phyloP scores from a whole-genome alignment of 2,888 invertebrate species.

The Parapristionchus giblindavisi region DNA sequence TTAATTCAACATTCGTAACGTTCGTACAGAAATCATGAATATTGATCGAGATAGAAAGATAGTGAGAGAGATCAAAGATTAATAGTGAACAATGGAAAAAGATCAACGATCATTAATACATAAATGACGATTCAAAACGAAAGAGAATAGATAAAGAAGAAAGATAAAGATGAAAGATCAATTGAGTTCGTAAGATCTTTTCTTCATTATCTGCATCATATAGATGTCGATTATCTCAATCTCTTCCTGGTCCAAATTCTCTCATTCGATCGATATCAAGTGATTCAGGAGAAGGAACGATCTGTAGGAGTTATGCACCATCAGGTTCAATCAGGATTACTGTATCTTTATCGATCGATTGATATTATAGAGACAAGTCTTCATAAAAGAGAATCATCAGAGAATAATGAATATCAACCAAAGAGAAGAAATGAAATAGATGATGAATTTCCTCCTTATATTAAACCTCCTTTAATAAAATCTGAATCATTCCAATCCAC shows the following conservation, averaged over 20 bases:
- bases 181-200: not conserved
- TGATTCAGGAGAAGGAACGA: slow-evolving; percentile 17
- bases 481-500: slow-evolving; percentile 3
- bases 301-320: slow-evolving; percentile 1
- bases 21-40: not conserved
- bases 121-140: too few relatives aligned
- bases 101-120: too few relatives aligned
- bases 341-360: too few relatives aligned
- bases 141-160: too few relatives aligned
- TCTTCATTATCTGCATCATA: not conserved
- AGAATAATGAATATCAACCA: too few relatives aligned
- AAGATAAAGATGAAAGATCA: too few relatives aligned
- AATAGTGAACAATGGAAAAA: too few relatives aligned
- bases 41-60: too few relatives aligned
- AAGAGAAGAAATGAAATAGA: too few relatives aligned
- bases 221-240: slow-evolving; percentile 19
- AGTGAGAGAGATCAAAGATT: too few relatives aligned
- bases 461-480: not conserved
- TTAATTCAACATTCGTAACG: slow-evolving; percentile 33
- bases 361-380: not conserved
- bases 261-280: slow-evolving; percentile 23
- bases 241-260: not conserved
- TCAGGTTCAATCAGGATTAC: too few relatives aligned
- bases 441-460: slow-evolving; percentile 13
- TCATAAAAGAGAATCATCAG: not conserved